These are phyloP conservation scores for Mormyrops boulengeri DNA, from an alignment of 2,797 vertebrate genomes.

Conservation along the genomic window DNA sequence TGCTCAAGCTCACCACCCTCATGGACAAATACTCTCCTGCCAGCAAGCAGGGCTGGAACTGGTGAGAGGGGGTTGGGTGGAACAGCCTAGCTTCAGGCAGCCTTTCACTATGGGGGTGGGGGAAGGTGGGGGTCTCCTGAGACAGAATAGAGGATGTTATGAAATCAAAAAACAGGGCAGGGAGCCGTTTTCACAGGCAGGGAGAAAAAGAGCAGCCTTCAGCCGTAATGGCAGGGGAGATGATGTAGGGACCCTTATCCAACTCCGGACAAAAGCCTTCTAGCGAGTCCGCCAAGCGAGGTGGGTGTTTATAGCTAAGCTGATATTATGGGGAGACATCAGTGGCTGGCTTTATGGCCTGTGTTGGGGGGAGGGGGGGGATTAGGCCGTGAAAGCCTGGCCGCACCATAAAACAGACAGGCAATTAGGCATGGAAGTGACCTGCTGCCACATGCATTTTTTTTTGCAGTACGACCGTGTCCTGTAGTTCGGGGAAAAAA, in stretches of 20 bases:
- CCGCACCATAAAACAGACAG: neutral
- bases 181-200: neutral
- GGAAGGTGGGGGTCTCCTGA: neutral
- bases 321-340: constrained; percentile 8
- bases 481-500: neutral
- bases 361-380: neutral
- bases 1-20: constrained; percentile 74
- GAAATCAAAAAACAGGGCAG: constrained; percentile 4
- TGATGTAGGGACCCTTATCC: constrained; percentile 8
- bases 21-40: constrained; percentile 81
- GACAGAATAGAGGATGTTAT: constrained; percentile 28
- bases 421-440: constrained; percentile 2
- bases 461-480: neutral
- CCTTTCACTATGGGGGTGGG: constrained; percentile 35
- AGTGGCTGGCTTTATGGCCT: neutral
- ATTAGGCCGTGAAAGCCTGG: neutral
- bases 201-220: constrained; percentile 15
- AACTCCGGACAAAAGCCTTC: neutral
- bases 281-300: neutral
- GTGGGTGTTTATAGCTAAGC: constrained; percentile 2
- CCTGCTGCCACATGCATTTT: neutral
- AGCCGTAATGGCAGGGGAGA: neutral
- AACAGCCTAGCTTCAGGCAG: constrained; percentile 23
- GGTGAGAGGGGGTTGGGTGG: constrained; percentile 60
- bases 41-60: constrained; percentile 83